Percentiles rank a stretch among this genome's conserved stretches.
phyloP scores from a whole-genome alignment of 2,797 vertebrate species.

The Chrosomus eos region DNA sequence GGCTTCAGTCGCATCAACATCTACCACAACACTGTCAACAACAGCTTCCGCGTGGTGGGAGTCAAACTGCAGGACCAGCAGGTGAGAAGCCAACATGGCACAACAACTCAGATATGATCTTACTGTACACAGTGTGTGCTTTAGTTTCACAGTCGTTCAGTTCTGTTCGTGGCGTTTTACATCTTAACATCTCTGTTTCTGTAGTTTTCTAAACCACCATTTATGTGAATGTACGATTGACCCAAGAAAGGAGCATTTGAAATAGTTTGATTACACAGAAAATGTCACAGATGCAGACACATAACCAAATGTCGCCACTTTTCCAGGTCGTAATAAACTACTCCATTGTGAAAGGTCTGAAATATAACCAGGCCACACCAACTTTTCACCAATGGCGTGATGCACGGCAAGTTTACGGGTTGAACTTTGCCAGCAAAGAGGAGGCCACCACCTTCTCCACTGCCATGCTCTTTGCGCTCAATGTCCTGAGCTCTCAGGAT shows the following conservation, averaged over 20 bases:
- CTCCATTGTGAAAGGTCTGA: conserved; percentile 97
- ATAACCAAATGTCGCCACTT: conserved; percentile 22
- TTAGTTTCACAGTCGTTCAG: not conserved
- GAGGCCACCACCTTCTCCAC: conserved; percentile 96
- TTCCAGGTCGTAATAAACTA: conserved; percentile 97
- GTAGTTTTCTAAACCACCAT: conserved; percentile 13
- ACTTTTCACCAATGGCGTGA: conserved; percentile 99
- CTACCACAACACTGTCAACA: conserved; percentile 94
- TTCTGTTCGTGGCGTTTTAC: not conserved
- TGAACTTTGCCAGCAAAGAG: conserved; percentile 98
- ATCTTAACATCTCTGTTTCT: not conserved
- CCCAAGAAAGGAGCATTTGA: not conserved
- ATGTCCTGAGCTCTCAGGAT: conserved; percentile 95
- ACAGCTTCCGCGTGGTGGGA: conserved; percentile 94
- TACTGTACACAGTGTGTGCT: not conserved
- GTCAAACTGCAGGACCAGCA: conserved; percentile 99
- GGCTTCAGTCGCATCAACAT: conserved; percentile 99
- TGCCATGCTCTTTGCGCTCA: conserved; percentile 96
- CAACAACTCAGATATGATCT: not conserved
- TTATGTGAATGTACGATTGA: not conserved
- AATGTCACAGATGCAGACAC: conserved; percentile 11
- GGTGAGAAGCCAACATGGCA: conserved; percentile 74
- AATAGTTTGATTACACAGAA: not conserved
- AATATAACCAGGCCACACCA: conserved; percentile 97
- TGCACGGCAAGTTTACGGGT: conserved; percentile 94